phyloP scores from a whole-genome alignment of 2,888 invertebrate genomes.

The Elmis aenea region DNA sequence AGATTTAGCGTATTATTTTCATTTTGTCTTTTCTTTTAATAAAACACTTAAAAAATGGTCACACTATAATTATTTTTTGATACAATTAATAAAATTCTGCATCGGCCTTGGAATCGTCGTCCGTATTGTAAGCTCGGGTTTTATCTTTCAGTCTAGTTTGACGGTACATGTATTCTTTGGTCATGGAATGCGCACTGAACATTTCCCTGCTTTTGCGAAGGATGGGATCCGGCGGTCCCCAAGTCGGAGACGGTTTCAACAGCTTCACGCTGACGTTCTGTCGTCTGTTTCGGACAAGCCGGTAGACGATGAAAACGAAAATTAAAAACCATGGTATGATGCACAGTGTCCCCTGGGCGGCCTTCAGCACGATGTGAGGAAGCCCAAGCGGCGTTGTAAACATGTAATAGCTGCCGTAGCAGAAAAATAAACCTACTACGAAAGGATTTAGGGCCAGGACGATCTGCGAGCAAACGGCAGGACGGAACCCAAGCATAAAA shows the following conservation, averaged over 20 bases:
- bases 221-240: conserved; percentile 46
- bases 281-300: background rate
- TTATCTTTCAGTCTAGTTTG: conserved; percentile 50
- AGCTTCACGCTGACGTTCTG: background rate
- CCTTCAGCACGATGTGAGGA: background rate
- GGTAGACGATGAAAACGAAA: background rate
- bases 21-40: too few species aligned
- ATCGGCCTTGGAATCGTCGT: too few species aligned
- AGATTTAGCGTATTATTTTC: too few species aligned
- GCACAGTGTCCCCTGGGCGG: background rate
- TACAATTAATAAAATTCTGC: too few species aligned
- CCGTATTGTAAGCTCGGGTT: conserved; percentile 23
- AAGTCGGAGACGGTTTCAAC: conserved; percentile 19
- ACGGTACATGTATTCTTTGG: conserved; percentile 51
- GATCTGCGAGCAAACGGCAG: conserved; percentile 37
- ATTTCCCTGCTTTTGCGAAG: conserved; percentile 47
- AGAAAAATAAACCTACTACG: background rate
- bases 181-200: conserved; percentile 52
- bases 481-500: conserved; percentile 48
- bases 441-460: background rate
- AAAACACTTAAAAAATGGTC: background rate
- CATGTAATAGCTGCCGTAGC: background rate
- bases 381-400: background rate
- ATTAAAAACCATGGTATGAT: background rate
- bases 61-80: background rate